A percentile compares a stretch with the other conserved stretches of the same genome.
phyloP scores from a whole-genome alignment of 2,888 invertebrate genomes.

The Plutella xylostella region DNA sequence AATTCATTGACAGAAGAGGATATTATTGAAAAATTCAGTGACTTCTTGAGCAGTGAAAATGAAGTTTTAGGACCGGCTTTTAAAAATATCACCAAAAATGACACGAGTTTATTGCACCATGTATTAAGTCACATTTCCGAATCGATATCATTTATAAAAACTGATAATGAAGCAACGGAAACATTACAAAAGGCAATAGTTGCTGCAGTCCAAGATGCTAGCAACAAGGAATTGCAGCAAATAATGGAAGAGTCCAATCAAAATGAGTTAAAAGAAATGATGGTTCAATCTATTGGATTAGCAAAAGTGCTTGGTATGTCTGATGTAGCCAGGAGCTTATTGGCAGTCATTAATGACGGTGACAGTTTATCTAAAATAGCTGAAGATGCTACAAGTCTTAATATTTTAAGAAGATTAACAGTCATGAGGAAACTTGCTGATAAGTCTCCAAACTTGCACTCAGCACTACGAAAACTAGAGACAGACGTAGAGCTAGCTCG shows the following conservation, averaged over 20 bases:
- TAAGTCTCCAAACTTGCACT: constrained; percentile 71
- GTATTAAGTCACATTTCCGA: constrained; percentile 72
- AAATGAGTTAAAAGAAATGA: constrained; percentile 49
- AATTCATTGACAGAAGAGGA: constrained; percentile 66
- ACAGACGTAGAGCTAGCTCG: constrained; percentile 76
- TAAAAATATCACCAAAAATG: constrained; percentile 72
- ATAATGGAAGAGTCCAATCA: constrained; percentile 61
- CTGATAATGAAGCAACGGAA: constrained; percentile 74
- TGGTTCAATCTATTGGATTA: constrained; percentile 75
- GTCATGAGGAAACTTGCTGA: constrained; percentile 80
- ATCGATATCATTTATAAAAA: constrained; percentile 69
- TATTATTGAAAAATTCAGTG: constrained; percentile 72
- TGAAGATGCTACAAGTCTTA: constrained; percentile 70
- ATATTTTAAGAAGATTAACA: constrained; percentile 76
- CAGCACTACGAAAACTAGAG: constrained; percentile 72
- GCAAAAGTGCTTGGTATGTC: constrained; percentile 77
- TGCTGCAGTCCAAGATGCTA: constrained; percentile 72
- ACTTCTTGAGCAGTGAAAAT: constrained; percentile 73
- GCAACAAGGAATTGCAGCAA: constrained; percentile 68
- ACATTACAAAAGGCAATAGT: constrained; percentile 76
- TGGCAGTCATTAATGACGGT: constrained; percentile 65
- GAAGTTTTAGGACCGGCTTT: constrained; percentile 73
- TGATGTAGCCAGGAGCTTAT: constrained; percentile 69
- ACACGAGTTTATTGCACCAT: constrained; percentile 70
- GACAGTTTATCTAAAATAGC: constrained; percentile 67